Evolutionary conservation across 2,797 vertebrate genomes (phyloP).

Genomic region (Peromyscus melanophrys): DNA sequence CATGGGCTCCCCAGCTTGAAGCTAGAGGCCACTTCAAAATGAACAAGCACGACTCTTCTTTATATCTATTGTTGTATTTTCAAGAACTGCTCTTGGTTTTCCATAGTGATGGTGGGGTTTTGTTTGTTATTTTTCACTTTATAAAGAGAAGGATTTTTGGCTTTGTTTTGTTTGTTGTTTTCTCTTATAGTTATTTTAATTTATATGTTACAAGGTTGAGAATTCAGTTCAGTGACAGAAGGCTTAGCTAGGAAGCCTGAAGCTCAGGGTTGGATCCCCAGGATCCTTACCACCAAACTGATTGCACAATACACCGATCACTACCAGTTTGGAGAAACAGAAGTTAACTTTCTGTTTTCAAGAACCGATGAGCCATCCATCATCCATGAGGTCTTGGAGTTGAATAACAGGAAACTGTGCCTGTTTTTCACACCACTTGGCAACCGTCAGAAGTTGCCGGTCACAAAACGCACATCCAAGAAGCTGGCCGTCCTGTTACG

Average conservation of each 20-base stretch:
- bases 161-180: background rate
- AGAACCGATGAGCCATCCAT: background rate
- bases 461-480: conserved; percentile 94
- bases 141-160: background rate
- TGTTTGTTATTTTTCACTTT: background rate
- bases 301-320: background rate
- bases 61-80: background rate
- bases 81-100: background rate
- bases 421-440: conserved; percentile 95
- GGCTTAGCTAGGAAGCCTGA: background rate
- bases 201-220: background rate
- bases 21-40: background rate
- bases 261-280: background rate
- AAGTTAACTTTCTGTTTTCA: conserved; percentile 84
- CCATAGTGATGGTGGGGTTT: background rate
- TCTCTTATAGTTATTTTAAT: conserved; percentile 52
- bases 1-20: background rate
- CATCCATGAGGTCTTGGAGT: conserved; percentile 85
- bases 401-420: conserved; percentile 92
- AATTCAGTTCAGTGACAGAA: background rate
- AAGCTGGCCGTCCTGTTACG: conserved; percentile 95
- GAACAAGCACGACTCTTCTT: background rate
- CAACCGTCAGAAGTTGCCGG: conserved; percentile 93
- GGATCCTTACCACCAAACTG: too few relatives aligned
- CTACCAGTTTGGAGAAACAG: conserved; percentile 77